These are phyloP conservation scores for Gorilla gorilla DNA, from an alignment of 2,113 vertebrate genomes.

Conservation along the genomic window DNA sequence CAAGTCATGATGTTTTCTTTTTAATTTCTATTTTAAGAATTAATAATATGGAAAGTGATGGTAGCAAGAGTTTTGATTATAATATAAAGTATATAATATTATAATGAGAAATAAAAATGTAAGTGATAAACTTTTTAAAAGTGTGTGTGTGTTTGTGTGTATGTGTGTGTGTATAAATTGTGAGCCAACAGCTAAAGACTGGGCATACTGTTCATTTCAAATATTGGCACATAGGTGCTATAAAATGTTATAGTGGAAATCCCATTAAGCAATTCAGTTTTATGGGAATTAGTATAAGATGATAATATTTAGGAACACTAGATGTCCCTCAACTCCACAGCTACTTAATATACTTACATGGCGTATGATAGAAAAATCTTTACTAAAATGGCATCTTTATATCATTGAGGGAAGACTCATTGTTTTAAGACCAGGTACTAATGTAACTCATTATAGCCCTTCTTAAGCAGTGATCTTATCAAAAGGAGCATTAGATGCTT, in stretches of 20 bases:
- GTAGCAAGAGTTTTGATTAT: background rate
- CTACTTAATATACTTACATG: constrained; percentile 62
- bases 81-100: background rate
- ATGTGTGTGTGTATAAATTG: background rate
- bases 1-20: background rate
- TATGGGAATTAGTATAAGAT: background rate
- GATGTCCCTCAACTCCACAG: constrained; percentile 79
- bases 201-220: background rate
- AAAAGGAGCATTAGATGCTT: background rate
- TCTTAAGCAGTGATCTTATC: background rate
- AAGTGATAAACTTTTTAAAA: constrained; percentile 1
- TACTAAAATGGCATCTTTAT: constrained; percentile 24
- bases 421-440: constrained; percentile 45
- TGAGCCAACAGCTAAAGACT: background rate
- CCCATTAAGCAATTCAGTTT: background rate
- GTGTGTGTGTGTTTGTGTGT: background rate
- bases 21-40: constrained; percentile 24
- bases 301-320: constrained; percentile 80
- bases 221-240: background rate
- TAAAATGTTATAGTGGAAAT: background rate
- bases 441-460: background rate
- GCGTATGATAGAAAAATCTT: background rate
- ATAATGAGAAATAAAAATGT: background rate
- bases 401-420: background rate
- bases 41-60: background rate